phyloP scores from a whole-genome alignment of 2,888 invertebrate species.

The Prosapia bicincta region DNA sequence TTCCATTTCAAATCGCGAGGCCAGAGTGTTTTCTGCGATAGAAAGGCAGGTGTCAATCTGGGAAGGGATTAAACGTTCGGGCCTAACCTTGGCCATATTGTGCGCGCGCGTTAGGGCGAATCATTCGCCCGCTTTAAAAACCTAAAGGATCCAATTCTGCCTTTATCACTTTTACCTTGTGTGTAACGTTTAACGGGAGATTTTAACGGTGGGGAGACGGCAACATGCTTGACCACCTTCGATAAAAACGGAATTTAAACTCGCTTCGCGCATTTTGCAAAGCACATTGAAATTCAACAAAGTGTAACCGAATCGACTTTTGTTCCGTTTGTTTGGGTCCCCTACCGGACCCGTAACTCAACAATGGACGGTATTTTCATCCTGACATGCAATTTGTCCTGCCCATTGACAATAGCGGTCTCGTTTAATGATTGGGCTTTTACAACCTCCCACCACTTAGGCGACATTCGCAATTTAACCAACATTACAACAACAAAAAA shows the following conservation, averaged over 20 bases:
- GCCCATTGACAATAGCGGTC: not conserved
- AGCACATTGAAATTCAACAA: not conserved
- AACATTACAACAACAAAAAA: not conserved
- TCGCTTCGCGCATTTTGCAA: not conserved
- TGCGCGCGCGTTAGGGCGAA: not conserved
- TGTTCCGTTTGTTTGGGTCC: not conserved
- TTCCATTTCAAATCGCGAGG: not conserved
- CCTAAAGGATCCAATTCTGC: not conserved
- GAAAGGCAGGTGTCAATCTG: not conserved
- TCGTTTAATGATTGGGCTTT: slow-evolving; percentile 2
- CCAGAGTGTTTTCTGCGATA: not conserved
- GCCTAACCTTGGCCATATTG: not conserved
- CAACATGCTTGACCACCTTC: not conserved
- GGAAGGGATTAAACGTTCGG: not conserved
- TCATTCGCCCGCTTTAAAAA: not conserved
- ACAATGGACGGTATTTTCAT: not conserved
- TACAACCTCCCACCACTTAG: not conserved
- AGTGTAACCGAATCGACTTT: not conserved
- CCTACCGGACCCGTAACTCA: not conserved
- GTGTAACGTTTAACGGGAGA: not conserved
- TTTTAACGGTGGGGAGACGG: not conserved
- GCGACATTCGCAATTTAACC: not conserved
- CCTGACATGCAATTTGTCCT: not conserved
- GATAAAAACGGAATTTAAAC: not conserved
- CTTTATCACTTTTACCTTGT: not conserved